These are phyloP conservation scores for Sebastes vulpes DNA, from an alignment of 2,797 vertebrate genomes.

Conservation along the genomic window DNA sequence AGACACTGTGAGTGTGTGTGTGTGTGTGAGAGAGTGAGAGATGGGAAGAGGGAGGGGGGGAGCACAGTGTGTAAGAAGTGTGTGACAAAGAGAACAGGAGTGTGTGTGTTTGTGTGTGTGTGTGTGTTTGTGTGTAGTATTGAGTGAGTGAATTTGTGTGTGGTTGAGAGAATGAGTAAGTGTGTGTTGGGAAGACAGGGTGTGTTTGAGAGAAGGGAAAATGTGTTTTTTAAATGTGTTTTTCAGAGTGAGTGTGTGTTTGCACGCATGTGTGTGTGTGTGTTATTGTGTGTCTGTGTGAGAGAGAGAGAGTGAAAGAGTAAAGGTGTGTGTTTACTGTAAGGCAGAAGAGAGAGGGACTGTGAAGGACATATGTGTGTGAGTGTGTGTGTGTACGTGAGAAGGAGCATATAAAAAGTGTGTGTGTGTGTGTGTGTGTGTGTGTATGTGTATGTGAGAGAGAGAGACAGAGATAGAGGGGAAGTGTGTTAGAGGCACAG, in stretches of 20 bases:
- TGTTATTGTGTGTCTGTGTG: neutral
- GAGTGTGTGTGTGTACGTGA: conserved; percentile 55
- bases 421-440: neutral
- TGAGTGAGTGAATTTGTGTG: conserved; percentile 16
- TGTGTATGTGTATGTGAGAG: neutral
- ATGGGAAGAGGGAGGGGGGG: conserved; percentile 70
- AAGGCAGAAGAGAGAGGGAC: conserved; percentile 49
- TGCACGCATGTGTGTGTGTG: conserved; percentile 7
- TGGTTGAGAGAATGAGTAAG: conserved; percentile 18
- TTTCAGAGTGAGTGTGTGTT: conserved; percentile 23
- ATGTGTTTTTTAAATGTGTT: conserved; percentile 60
- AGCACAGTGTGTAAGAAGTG: conserved; percentile 77
- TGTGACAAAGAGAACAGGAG: conserved; percentile 78
- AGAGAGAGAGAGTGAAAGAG: conserved; percentile 11
- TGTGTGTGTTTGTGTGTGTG: conserved; percentile 59
- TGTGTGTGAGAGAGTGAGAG: conserved; percentile 43
- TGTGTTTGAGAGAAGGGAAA: conserved; percentile 60
- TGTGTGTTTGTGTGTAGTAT: conserved; percentile 9
- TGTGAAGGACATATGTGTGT: conserved; percentile 68
- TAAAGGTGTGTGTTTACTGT: conserved; percentile 75
- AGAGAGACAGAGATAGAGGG: conserved; percentile 74
- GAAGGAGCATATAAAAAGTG: conserved; percentile 65
- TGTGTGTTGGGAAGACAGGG: conserved; percentile 29
- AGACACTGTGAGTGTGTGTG: conserved; percentile 45
- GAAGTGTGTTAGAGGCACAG: conserved; percentile 83